Percentiles rank a stretch among this genome's conserved stretches.
phyloP scores from a whole-genome alignment of 1,140 invertebrate species.

The Sipha flava region DNA sequence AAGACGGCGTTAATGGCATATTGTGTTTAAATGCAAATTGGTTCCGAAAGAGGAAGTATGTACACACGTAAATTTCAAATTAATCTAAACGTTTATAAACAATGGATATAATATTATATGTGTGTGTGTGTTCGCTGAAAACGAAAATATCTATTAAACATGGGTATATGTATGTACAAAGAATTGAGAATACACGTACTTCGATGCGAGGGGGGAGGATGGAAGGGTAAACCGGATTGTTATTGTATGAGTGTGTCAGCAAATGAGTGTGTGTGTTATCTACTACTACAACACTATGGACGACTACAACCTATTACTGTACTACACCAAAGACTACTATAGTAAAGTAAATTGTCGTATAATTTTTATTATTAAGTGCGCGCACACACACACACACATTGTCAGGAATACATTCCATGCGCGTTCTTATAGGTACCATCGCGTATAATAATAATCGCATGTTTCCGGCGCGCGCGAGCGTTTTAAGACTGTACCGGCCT shows the following conservation, averaged over 20 bases:
- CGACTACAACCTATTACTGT: not conserved
- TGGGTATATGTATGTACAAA: not conserved
- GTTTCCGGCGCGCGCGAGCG: not conserved
- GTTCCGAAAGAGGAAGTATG: not conserved
- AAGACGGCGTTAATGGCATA: not conserved
- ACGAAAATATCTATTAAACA: not conserved
- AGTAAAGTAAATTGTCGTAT: not conserved
- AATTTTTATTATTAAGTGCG: not conserved
- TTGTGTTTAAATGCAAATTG: conserved; percentile 18
- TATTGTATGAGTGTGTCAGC: no score
- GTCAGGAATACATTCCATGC: not conserved
- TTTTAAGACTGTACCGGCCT: not conserved
- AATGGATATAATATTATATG: not conserved
- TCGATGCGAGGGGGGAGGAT: no score
- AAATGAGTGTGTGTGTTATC: no score
- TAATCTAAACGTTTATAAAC: conserved; percentile 5
- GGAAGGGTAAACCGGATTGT: no score
- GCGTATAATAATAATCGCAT: not conserved
- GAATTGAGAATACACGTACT: no score
- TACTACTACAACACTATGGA: no score
- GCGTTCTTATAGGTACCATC: not conserved
- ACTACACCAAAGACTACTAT: not conserved
- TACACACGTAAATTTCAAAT: not conserved
- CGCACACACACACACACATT: not conserved
- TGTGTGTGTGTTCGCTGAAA: not conserved